Percentiles rank a stretch among this genome's conserved stretches.
Evolutionary conservation across 2,888 invertebrate species (phyloP).

Genomic region (Macropis europaea): DNA sequence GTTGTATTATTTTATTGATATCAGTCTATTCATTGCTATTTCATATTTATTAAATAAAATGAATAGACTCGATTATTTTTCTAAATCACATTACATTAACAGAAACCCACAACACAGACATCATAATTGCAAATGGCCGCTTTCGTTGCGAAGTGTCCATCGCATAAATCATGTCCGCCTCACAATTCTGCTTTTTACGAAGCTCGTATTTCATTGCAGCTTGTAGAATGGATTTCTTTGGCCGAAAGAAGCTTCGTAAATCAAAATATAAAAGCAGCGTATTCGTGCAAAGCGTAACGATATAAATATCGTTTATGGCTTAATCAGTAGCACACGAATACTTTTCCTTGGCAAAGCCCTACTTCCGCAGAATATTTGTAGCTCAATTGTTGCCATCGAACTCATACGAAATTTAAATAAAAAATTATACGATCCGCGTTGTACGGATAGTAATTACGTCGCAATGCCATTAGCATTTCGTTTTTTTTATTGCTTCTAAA

Average conservation of each 20-base stretch:
- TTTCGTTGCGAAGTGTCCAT: constrained; percentile 41
- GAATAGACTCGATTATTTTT: constrained; percentile 18
- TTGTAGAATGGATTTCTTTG: constrained; percentile 35
- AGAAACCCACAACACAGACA: constrained; percentile 35
- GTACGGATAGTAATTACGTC: too few relatives aligned
- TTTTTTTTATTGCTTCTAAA: too few relatives aligned
- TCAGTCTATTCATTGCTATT: too few relatives aligned
- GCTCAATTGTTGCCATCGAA: too few relatives aligned
- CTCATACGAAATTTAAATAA: too few relatives aligned
- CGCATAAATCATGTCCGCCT: constrained; percentile 31
- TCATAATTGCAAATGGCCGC: constrained; percentile 44
- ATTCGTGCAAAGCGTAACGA: not conserved
- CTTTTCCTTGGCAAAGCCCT: not conserved
- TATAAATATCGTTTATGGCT: constrained; percentile 25
- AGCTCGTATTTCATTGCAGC: constrained; percentile 42
- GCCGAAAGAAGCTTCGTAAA: constrained; percentile 38
- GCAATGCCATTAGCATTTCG: too few relatives aligned
- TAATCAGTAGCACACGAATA: not conserved
- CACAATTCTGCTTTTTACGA: constrained; percentile 40
- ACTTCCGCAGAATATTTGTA: too few relatives aligned
- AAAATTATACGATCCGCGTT: too few relatives aligned
- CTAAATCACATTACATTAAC: constrained; percentile 25
- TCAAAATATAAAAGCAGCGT: constrained; percentile 26
- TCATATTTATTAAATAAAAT: too few relatives aligned
- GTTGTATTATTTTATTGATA: too few relatives aligned